Conservation (phyloP, 2,888 invertebrate genomes). For the Aproaerema taeniolella region DNA sequence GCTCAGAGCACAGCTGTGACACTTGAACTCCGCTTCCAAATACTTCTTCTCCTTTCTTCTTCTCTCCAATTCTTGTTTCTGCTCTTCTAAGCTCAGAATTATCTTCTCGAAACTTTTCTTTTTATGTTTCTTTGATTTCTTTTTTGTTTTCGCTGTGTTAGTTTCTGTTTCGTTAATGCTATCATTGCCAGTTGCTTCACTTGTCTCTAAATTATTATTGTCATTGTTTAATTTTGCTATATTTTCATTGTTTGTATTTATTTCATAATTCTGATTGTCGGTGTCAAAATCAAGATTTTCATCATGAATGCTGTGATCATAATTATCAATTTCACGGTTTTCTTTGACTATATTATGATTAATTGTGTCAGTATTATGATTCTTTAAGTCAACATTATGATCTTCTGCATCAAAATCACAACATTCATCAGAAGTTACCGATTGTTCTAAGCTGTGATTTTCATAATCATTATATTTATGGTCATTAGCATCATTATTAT, state of each 20-base stretch:
- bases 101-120: conserved; percentile 42
- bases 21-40: conserved; percentile 56
- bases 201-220: conserved; percentile 16
- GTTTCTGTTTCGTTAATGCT: too few relatives aligned
- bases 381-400: background rate
- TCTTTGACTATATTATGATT: background rate
- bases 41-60: conserved; percentile 58
- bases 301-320: background rate
- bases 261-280: conserved; percentile 9
- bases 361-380: background rate
- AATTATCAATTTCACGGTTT: background rate
- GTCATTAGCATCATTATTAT: too few relatives aligned
- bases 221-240: conserved; percentile 8
- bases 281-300: background rate
- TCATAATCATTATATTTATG: too few relatives aligned
- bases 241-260: conserved; percentile 7
- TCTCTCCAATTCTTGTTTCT: conserved; percentile 51
- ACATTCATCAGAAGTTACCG: too few relatives aligned
- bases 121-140: conserved; percentile 28
- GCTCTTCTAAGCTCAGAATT: conserved; percentile 48
- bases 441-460: too few relatives aligned
- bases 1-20: conserved; percentile 53
- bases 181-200: conserved; percentile 14
- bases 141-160: conserved; percentile 12
- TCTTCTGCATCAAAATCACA: too few relatives aligned